Base-by-base conservation (phyloP, 2,113 vertebrate species). In the Raphicerus campestris region DNA sequence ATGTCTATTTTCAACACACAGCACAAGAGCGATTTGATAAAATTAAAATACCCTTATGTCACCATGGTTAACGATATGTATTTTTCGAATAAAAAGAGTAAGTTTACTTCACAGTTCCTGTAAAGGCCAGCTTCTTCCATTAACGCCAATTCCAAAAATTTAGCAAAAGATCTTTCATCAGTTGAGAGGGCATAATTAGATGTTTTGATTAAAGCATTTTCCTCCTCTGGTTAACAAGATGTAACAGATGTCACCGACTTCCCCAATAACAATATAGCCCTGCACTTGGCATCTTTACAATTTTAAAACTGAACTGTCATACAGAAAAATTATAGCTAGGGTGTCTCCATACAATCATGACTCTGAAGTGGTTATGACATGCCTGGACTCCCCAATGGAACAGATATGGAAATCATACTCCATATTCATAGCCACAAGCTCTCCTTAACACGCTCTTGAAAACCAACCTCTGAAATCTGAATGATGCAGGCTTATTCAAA, bases 171-270 rank as follows among this genome's bases (percentile, higher is more conserved):
- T 96, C 70, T 96, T 95, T 97, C 81, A 91, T 94, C 95, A 97
- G 60, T 83, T 77, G 80, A 92, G 75, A 96, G 84, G 81, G 70
- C 92, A 95, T 96, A 97, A 98, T 98, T 97, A 98, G 93, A 96
- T 95, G 39, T 96, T 98, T 97, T 93, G 95, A 98, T 97, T 96
- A 97, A 95, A 97, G 88, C 97, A 83, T 94, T 98, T 97, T 95
- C 88, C 93, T 97, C 45, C 85, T 82, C 87, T 97, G 94, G 95
- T 98, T 98, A 97, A 98, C 98, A 97, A 98, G 97, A 88, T 96
- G 58, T 84, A 96, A 97, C 97, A 98, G 97, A 98, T 96, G 94
- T 97, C 98, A 95, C 93, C 0, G 2, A 97, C 96, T 97, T 97
- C 93, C 93, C 97, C 96, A 98, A 96, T 97, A 98, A 98, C 91